Conservation (phyloP, 2,888 invertebrate species). For the Cyclophora albipunctata region DNA sequence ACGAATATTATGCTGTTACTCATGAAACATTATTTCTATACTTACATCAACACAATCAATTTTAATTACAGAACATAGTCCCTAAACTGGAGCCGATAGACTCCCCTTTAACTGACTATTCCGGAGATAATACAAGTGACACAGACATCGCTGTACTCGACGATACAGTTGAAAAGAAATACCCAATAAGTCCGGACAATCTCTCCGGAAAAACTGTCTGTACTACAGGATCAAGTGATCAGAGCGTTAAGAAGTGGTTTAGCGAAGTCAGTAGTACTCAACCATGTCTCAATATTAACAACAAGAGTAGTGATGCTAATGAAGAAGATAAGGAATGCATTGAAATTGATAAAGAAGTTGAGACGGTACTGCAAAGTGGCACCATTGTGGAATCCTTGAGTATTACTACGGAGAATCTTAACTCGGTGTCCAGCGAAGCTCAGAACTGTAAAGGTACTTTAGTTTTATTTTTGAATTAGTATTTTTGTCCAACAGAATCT, state of each 20-base stretch:
- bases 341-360: conserved; percentile 69
- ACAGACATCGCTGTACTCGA: conserved; percentile 57
- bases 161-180: conserved; percentile 48
- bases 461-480: background rate
- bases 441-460: conserved; percentile 57
- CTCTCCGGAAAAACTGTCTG: conserved; percentile 35
- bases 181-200: conserved; percentile 33
- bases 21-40: too few relatives aligned
- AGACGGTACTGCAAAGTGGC: conserved; percentile 65
- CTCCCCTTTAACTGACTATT: conserved; percentile 60
- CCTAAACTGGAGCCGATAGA: conserved; percentile 62
- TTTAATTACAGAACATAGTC: conserved; percentile 42
- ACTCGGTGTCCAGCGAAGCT: conserved; percentile 55
- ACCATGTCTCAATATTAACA: conserved; percentile 44
- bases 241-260: conserved; percentile 52
- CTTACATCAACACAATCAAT: too few relatives aligned
- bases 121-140: conserved; percentile 61
- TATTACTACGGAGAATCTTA: conserved; percentile 60
- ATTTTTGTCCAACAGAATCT: too few relatives aligned
- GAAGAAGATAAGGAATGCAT: conserved; percentile 55
- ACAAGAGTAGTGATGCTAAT: conserved; percentile 36
- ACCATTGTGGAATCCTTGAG: conserved; percentile 65
- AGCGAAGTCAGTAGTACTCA: conserved; percentile 67
- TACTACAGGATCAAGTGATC: conserved; percentile 29
- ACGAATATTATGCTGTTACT: too few relatives aligned